Conservation (phyloP, 2,797 vertebrate genomes). For the Tamandua tetradactyla region DNA sequence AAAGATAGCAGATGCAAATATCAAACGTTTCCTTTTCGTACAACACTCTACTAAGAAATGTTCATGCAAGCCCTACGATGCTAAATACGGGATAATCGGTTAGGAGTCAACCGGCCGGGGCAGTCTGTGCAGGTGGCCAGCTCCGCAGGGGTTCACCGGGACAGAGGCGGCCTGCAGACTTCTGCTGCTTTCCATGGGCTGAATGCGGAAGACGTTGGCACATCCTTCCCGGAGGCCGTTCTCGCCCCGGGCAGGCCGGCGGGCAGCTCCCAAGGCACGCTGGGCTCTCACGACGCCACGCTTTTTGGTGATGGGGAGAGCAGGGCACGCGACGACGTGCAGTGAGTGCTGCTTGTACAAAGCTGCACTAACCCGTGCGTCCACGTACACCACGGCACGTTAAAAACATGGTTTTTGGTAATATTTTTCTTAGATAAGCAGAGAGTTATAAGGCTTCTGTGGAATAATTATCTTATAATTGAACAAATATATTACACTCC, state of each 20-base stretch:
- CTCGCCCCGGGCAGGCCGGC: no score
- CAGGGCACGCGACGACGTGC: slow-evolving; percentile 79
- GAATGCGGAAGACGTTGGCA: no score
- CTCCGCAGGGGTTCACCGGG: no score
- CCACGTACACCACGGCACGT: slow-evolving; percentile 70
- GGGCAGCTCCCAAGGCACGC: no score
- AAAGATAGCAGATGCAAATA: slow-evolving; percentile 77
- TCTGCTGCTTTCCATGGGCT: no score
- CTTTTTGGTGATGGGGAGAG: slow-evolving; percentile 85
- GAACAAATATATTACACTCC: slow-evolving; percentile 87
- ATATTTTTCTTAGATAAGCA: slow-evolving; percentile 83
- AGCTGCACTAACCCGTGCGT: slow-evolving; percentile 81
- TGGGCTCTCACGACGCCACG: no score
- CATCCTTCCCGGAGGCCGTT: no score
- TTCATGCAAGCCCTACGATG: slow-evolving; percentile 82
- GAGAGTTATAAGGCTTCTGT: slow-evolving; percentile 86
- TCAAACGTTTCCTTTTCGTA: slow-evolving; percentile 66
- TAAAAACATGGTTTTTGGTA: slow-evolving; percentile 82
- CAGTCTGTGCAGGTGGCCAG: no score
- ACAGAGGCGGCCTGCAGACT: no score
- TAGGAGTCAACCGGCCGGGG: slow-evolving; percentile 79
- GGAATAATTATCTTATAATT: slow-evolving; percentile 82
- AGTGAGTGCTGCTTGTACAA: slow-evolving; percentile 86
- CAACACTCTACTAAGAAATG: slow-evolving; percentile 76
- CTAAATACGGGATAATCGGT: slow-evolving; percentile 78